Percentiles rank a stretch among this genome's conserved stretches.
These are phyloP conservation scores for Microtus ochrogaster DNA, from an alignment of 2,113 vertebrate genomes.

Conservation along the genomic window DNA sequence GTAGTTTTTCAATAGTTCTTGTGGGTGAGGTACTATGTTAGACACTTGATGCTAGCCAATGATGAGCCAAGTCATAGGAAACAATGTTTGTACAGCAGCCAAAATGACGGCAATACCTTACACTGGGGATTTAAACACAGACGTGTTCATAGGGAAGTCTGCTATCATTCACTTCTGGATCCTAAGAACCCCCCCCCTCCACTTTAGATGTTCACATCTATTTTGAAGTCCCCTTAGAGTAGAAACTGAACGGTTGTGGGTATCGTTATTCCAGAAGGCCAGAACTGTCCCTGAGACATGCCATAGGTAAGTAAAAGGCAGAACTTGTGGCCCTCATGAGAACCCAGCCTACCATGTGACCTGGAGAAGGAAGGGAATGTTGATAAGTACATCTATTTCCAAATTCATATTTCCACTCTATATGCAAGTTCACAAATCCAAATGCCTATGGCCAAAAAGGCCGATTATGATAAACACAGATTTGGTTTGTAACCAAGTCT, in stretches of 20 bases:
- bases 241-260: neutral
- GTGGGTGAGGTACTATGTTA: neutral
- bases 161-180: neutral
- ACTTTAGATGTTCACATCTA: neutral
- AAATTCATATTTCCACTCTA: neutral
- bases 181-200: neutral
- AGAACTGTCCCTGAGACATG: neutral
- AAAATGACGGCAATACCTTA: neutral
- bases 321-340: neutral
- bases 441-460: neutral
- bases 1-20: neutral
- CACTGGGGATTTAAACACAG: neutral
- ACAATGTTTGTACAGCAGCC: neutral
- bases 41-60: neutral
- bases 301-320: neutral
- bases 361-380: neutral
- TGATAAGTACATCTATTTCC: neutral
- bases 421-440: slow-evolving; percentile 24
- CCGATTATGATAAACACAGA: slow-evolving; percentile 3
- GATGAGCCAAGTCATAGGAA: neutral
- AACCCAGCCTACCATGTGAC: neutral
- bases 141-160: neutral
- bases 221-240: neutral
- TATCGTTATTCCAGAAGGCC: neutral
- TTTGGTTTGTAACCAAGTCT: slow-evolving; percentile 7